Conservation (phyloP, 2,888 invertebrate genomes). For the Hypomecis atomaria region DNA sequence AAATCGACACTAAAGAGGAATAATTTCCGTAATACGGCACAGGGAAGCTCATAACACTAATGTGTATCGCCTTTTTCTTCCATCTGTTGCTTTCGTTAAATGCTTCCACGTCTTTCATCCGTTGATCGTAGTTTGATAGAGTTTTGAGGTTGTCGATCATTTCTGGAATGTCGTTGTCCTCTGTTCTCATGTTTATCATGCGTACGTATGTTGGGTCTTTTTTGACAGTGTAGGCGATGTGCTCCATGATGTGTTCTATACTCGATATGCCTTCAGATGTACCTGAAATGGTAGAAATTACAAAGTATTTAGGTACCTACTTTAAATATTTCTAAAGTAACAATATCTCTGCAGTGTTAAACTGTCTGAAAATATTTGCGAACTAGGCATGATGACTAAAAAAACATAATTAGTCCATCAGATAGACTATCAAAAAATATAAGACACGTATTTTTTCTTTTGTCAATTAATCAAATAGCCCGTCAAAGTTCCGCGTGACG, state of each 20-base stretch:
- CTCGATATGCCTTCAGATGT: conserved; percentile 85
- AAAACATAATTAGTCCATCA: no score
- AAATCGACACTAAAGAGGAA: conserved; percentile 86
- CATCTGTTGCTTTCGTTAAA: conserved; percentile 89
- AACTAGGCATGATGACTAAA: no score
- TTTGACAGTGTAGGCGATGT: conserved; percentile 83
- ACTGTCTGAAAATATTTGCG: no score
- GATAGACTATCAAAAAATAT: no score
- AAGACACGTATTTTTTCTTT: no score
- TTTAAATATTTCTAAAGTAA: no score
- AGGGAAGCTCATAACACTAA: conserved; percentile 88
- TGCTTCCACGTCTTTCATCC: conserved; percentile 76
- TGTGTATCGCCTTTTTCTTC: conserved; percentile 88
- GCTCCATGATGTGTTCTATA: conserved; percentile 88
- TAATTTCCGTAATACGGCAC: conserved; percentile 83
- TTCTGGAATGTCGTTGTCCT: conserved; percentile 72
- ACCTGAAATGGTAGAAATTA: conserved; percentile 54
- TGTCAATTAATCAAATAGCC: no score
- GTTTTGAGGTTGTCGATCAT: conserved; percentile 83
- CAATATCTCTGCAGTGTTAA: no score
- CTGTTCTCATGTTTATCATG: conserved; percentile 80
- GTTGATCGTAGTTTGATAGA: conserved; percentile 81
- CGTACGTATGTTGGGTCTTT: conserved; percentile 86
- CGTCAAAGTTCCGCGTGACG: no score
- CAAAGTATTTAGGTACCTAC: no score